phyloP scores from a whole-genome alignment of 2,113 vertebrate genomes.

The Fregetta grallaria region DNA sequence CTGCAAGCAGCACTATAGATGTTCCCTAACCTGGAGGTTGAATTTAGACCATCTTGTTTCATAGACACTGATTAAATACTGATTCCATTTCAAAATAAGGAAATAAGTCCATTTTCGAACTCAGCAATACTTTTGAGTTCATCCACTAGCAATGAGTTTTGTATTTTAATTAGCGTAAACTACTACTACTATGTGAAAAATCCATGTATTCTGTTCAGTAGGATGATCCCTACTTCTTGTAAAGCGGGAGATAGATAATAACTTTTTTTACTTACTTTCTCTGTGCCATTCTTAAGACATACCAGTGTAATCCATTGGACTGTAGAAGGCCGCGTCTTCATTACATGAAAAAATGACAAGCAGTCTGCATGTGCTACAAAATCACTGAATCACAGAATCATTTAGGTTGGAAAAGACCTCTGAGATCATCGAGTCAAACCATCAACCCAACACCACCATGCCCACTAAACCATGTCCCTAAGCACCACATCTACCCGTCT shows the following conservation, averaged over 20 bases:
- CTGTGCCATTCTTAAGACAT: neutral
- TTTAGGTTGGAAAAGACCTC: no score
- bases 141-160: neutral
- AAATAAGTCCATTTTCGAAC: neutral
- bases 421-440: no score
- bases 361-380: neutral
- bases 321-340: neutral
- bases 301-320: neutral
- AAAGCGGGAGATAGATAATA: neutral
- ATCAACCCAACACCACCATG: no score
- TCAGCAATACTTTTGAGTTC: neutral
- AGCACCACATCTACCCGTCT: no score
- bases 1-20: neutral
- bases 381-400: no score
- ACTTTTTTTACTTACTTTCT: neutral
- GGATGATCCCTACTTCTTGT: neutral
- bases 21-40: neutral
- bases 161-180: neutral
- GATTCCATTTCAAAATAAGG: neutral
- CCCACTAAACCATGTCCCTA: no score
- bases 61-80: neutral
- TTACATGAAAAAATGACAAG: neutral
- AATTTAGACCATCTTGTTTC: neutral
- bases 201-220: neutral
- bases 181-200: neutral